Percentiles rank a stretch among this genome's conserved stretches.
Evolutionary conservation across 2,113 vertebrate species (phyloP).

Genomic region (Menidia beryllina): DNA sequence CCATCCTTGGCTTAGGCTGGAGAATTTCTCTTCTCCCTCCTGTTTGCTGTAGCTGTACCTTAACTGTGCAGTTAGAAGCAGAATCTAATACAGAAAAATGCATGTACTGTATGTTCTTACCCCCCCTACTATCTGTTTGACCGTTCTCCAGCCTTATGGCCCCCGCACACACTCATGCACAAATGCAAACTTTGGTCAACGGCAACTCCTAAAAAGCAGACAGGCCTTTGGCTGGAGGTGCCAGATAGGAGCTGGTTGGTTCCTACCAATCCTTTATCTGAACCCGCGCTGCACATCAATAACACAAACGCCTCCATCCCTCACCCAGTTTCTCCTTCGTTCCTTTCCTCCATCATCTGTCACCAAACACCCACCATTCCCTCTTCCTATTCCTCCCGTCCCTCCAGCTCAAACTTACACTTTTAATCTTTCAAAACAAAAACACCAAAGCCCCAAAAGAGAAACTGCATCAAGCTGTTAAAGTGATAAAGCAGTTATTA

Average conservation of each 20-base stretch:
- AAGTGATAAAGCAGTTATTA: slow-evolving; percentile 60
- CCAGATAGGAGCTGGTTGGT: slow-evolving; percentile 79
- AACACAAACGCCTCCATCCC: slow-evolving; percentile 63
- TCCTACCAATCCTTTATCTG: slow-evolving; percentile 81
- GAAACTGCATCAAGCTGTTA: slow-evolving; percentile 72
- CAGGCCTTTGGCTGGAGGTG: slow-evolving; percentile 77
- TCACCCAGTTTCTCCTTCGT: slow-evolving; percentile 19
- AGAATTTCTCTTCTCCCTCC: slow-evolving; percentile 25
- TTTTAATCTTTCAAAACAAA: slow-evolving; percentile 83
- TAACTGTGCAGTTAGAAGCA: slow-evolving; percentile 75
- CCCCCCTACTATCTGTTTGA: slow-evolving; percentile 28
- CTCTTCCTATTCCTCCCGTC: slow-evolving; percentile 42
- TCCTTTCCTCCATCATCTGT: slow-evolving; percentile 54
- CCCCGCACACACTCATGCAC: slow-evolving; percentile 12
- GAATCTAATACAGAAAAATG: slow-evolving; percentile 80
- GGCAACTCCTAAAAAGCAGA: slow-evolving; percentile 76
- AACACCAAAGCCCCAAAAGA: slow-evolving; percentile 66
- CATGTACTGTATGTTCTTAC: slow-evolving; percentile 64
- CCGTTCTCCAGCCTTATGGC: slow-evolving; percentile 21
- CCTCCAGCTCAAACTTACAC: slow-evolving; percentile 66
- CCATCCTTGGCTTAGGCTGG: slow-evolving; percentile 51
- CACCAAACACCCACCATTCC: slow-evolving; percentile 53
- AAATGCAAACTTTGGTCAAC: slow-evolving; percentile 62
- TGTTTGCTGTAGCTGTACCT: slow-evolving; percentile 49
- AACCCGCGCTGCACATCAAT: slow-evolving; percentile 80